Conservation (phyloP, 2,888 invertebrate species). For the Cheilosia pagana region DNA sequence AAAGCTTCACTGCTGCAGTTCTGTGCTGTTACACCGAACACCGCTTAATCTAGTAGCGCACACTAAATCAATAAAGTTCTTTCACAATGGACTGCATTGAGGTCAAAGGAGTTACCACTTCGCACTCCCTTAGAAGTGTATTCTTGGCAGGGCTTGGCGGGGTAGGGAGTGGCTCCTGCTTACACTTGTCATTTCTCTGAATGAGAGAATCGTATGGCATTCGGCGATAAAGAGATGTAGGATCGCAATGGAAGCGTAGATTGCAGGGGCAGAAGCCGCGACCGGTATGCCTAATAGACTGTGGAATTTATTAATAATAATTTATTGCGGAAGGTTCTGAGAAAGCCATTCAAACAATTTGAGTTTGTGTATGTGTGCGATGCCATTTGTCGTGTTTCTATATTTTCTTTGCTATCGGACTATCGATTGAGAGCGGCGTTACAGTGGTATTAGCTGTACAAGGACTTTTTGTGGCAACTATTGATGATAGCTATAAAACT, state of each 20-base stretch:
- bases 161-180: slow-evolving; percentile 52
- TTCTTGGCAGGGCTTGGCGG: slow-evolving; percentile 25
- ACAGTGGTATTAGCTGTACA: neutral
- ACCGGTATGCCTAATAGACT: slow-evolving; percentile 28
- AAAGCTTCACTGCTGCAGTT: slow-evolving; percentile 47
- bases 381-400: neutral
- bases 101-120: slow-evolving; percentile 57
- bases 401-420: slow-evolving; percentile 22
- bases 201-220: slow-evolving; percentile 10
- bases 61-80: slow-evolving; percentile 66
- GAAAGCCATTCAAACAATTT: slow-evolving; percentile 13
- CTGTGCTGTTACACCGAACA: slow-evolving; percentile 8
- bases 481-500: no score
- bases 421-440: slow-evolving; percentile 35
- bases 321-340: slow-evolving; percentile 57
- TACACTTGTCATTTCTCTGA: slow-evolving; percentile 31
- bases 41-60: slow-evolving; percentile 41
- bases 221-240: slow-evolving; percentile 15
- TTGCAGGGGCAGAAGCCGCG: slow-evolving; percentile 16
- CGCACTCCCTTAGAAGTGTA: slow-evolving; percentile 2
- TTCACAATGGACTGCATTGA: slow-evolving; percentile 50
- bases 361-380: slow-evolving; percentile 1
- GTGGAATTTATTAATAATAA: slow-evolving; percentile 51
- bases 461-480: neutral
- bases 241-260: slow-evolving; percentile 10